A percentile compares a stretch with the other conserved stretches of the same genome.
Evolutionary conservation across 1,140 invertebrate species (phyloP).

Genomic region (Megalopta genalis): DNA sequence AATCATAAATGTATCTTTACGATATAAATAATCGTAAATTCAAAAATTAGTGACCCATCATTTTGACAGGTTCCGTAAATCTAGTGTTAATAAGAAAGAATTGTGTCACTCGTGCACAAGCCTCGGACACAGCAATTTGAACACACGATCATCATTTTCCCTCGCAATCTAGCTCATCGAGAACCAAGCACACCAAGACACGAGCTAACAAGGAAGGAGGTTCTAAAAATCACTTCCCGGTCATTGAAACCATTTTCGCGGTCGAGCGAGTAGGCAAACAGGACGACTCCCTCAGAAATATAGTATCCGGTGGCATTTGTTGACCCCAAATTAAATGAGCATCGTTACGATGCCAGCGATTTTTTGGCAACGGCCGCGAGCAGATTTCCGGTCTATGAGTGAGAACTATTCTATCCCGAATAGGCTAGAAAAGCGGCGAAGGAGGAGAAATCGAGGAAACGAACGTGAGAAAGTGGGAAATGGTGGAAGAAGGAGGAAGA

Average conservation of each 20-base stretch:
- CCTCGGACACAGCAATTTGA: too few species aligned
- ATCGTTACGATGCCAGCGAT: conserved; percentile 54
- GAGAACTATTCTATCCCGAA: conserved; percentile 23
- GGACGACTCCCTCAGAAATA: conserved; percentile 26
- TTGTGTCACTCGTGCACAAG: too few species aligned
- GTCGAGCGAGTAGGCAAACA: neutral
- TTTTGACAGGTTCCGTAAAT: too few species aligned
- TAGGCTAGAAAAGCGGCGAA: conserved; percentile 30
- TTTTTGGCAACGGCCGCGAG: conserved; percentile 58
- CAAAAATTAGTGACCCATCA: too few species aligned
- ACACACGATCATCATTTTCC: too few species aligned
- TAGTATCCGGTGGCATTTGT: conserved; percentile 36
- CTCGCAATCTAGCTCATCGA: too few species aligned
- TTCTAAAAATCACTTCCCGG: neutral
- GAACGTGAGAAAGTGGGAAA: neutral
- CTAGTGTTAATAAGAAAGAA: too few species aligned
- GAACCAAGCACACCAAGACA: too few species aligned
- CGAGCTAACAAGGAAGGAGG: too few species aligned
- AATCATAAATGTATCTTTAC: too few species aligned
- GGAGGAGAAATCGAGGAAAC: conserved; percentile 16
- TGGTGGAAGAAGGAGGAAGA: conserved; percentile 4
- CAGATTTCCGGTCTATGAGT: conserved; percentile 47
- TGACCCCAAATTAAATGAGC: conserved; percentile 56
- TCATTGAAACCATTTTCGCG: neutral
- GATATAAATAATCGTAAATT: too few species aligned